phyloP scores from a whole-genome alignment of 2,888 invertebrate species.

The Ypsolopha scabrella region DNA sequence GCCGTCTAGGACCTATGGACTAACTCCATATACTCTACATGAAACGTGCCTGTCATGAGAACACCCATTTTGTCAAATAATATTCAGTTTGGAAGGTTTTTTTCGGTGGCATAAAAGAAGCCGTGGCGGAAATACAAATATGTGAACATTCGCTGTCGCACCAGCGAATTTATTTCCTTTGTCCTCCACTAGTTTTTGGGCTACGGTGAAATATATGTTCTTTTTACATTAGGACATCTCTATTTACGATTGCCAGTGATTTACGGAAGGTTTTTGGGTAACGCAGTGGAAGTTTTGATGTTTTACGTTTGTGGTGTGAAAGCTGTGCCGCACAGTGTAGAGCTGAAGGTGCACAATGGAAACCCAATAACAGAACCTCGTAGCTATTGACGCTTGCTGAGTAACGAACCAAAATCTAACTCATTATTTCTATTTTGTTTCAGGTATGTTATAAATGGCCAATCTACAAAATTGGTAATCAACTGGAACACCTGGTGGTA shows the following conservation, averaged over 20 bases:
- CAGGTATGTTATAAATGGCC: too few species aligned
- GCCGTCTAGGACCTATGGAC: conserved; percentile 17
- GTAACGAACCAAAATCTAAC: too few species aligned
- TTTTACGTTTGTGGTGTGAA: too few species aligned
- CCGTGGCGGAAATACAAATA: conserved; percentile 16
- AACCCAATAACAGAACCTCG: too few species aligned
- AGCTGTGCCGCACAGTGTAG: too few species aligned
- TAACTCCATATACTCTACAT: conserved; percentile 21
- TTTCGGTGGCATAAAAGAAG: conserved; percentile 20
- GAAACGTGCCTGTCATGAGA: conserved; percentile 22
- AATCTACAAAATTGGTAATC: too few species aligned
- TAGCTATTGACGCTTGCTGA: too few species aligned
- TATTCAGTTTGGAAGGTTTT: conserved; percentile 22
- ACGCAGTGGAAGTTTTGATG: too few species aligned
- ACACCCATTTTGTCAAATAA: conserved; percentile 21
- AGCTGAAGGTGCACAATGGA: too few species aligned
- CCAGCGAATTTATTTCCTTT: conserved; percentile 8
- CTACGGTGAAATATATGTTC: background rate
- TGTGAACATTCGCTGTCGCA: conserved; percentile 8
- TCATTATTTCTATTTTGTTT: too few species aligned
- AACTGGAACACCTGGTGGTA: too few species aligned
- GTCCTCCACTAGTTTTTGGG: conserved; percentile 5
- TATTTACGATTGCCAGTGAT: background rate
- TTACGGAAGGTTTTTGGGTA: background rate
- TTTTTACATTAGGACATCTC: background rate